Evolutionary conservation across 2,888 invertebrate genomes (phyloP).

Genomic region (Amiota minor): DNA sequence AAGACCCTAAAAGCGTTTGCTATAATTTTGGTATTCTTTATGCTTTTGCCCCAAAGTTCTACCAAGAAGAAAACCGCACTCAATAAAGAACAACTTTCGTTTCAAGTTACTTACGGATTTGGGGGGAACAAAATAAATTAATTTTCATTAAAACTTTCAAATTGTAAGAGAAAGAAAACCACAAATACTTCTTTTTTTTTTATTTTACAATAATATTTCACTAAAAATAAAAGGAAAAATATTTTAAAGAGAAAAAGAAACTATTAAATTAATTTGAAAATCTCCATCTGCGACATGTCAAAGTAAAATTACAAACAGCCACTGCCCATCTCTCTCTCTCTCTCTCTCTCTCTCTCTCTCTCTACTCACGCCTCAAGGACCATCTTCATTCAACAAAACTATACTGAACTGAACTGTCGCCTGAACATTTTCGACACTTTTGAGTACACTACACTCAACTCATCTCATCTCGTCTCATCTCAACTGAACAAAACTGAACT

Average conservation of each 20-base stretch:
- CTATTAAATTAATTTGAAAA: constrained; percentile 65
- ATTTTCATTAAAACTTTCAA: too few relatives aligned
- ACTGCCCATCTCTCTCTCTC: not conserved
- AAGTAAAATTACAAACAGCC: constrained; percentile 26
- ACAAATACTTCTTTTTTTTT: not conserved
- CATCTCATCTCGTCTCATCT: too few relatives aligned
- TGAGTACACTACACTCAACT: not conserved
- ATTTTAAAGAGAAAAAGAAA: constrained; percentile 32
- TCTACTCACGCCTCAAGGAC: constrained; percentile 42
- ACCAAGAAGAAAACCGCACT: too few relatives aligned
- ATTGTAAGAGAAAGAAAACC: not conserved
- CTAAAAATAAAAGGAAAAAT: constrained; percentile 1
- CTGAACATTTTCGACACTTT: constrained; percentile 17
- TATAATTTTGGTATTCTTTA: too few relatives aligned
- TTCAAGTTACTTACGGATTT: too few relatives aligned
- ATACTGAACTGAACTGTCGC: constrained; percentile 6
- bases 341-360: not conserved
- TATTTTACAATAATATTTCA: not conserved
- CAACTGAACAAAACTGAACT: too few relatives aligned
- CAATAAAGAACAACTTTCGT: too few relatives aligned
- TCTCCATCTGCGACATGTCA: constrained; percentile 49
- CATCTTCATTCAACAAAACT: constrained; percentile 6
- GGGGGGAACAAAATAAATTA: too few relatives aligned
- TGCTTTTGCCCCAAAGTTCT: too few relatives aligned
- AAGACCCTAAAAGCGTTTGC: too few relatives aligned